A percentile compares a stretch with the other conserved stretches of the same genome.
Evolutionary conservation across 2,797 vertebrate species (phyloP).

Genomic region (Tapera naevia): DNA sequence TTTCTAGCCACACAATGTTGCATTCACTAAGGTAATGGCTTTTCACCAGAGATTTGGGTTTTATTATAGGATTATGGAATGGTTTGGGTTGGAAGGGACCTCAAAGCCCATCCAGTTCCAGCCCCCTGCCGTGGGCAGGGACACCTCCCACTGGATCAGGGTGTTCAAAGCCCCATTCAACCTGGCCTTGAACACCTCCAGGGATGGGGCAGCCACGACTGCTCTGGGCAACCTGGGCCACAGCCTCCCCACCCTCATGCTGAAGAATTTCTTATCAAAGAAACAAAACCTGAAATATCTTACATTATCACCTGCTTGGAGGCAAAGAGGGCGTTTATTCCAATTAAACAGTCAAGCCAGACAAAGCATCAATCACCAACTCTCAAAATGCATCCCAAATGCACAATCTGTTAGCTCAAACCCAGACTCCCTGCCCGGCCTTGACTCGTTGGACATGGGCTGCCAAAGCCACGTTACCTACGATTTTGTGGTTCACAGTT

Average conservation of each 20-base stretch:
- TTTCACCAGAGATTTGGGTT: not conserved
- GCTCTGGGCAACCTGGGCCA: no score
- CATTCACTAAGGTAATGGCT: not conserved
- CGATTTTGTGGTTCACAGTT: accelerated
- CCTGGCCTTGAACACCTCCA: no score
- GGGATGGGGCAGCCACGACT: no score
- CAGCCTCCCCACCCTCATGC: no score
- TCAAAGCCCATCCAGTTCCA: no score
- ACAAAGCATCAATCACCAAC: not conserved
- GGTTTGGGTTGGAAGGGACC: no score
- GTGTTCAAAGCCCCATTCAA: no score
- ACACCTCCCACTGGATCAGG: no score
- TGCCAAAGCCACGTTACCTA: accelerated
- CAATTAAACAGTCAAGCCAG: not conserved
- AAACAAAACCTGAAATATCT: not conserved
- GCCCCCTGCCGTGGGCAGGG: no score
- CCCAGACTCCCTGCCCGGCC: accelerated
- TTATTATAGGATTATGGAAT: not conserved
- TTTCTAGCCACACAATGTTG: not conserved
- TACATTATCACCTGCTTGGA: not conserved
- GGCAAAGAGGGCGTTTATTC: not conserved
- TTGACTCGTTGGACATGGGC: accelerated
- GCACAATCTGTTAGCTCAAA: not conserved
- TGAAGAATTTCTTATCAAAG: not conserved
- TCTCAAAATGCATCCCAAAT: not conserved